Evolutionary conservation across 2,113 vertebrate species (phyloP).

Genomic region (Leptobrachium leishanense): DNA sequence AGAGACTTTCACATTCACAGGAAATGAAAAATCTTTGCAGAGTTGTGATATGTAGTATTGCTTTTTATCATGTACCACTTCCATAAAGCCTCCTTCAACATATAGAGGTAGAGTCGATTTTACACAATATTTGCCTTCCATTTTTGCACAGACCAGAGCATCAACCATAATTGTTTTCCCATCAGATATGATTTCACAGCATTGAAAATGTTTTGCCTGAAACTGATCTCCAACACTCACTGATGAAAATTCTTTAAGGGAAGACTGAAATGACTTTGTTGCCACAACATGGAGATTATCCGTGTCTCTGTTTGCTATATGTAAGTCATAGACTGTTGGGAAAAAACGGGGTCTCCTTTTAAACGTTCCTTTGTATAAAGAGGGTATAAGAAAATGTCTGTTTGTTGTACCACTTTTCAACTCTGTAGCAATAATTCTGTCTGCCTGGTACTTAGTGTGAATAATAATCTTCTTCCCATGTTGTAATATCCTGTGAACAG

Average conservation of each 20-base stretch:
- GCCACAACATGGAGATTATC: constrained; percentile 77
- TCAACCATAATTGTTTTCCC: constrained; percentile 59
- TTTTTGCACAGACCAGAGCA: constrained; percentile 72
- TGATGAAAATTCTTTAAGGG: constrained; percentile 65
- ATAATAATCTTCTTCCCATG: constrained; percentile 65
- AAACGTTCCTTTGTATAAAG: constrained; percentile 79
- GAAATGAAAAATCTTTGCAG: constrained; percentile 69
- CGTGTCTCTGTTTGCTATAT: constrained; percentile 70
- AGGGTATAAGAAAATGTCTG: constrained; percentile 78
- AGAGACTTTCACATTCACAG: constrained; percentile 81
- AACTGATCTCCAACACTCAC: constrained; percentile 78
- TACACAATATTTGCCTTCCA: constrained; percentile 61
- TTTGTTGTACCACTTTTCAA: constrained; percentile 70
- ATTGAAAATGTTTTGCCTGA: constrained; percentile 66
- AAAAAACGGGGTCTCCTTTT: constrained; percentile 78
- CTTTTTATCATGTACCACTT: constrained; percentile 78
- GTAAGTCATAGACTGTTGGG: constrained; percentile 78
- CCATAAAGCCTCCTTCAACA: constrained; percentile 79
- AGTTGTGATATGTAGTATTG: constrained; percentile 74
- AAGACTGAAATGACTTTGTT: constrained; percentile 71
- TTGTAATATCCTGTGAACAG: constrained; percentile 57
- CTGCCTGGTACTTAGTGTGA: constrained; percentile 68
- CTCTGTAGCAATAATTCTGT: constrained; percentile 76
- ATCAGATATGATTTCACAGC: constrained; percentile 59
- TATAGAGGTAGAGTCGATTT: constrained; percentile 73